Conservation (phyloP, 2,113 vertebrate genomes). For the Emydura subglobosa region DNA sequence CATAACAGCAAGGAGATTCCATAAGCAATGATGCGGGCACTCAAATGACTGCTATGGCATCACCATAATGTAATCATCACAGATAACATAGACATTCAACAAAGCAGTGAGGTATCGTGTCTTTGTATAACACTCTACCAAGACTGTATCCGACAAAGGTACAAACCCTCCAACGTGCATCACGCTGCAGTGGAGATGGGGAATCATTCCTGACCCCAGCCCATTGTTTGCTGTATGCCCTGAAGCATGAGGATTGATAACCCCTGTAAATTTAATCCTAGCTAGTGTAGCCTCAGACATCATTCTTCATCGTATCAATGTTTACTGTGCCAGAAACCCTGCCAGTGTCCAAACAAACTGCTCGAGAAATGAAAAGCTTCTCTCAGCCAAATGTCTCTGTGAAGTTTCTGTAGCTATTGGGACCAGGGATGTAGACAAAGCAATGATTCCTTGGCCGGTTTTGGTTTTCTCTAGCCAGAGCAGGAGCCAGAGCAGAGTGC, state of each 20-base stretch:
- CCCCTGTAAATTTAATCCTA: not conserved
- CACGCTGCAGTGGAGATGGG: not conserved
- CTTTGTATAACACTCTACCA: not conserved
- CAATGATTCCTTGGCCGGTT: not conserved
- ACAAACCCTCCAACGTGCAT: not conserved
- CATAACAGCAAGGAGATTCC: not conserved
- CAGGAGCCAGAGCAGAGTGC: too few relatives aligned
- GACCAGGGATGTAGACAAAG: not conserved
- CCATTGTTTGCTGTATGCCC: not conserved
- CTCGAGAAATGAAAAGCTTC: not conserved
- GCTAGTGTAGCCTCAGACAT: not conserved
- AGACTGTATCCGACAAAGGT: not conserved
- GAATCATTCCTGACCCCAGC: not conserved
- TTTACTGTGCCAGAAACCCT: not conserved
- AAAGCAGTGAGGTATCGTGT: not conserved
- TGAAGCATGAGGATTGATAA: not conserved
- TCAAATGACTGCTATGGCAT: not conserved
- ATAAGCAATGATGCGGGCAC: not conserved
- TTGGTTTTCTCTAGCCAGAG: not conserved
- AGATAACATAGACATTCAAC: not conserved
- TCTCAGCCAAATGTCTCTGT: not conserved
- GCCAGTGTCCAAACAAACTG: not conserved
- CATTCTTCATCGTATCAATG: not conserved
- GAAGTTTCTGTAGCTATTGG: not conserved
- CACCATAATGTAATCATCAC: not conserved